Conservation (phyloP, 2,888 invertebrate genomes). For the Ormyrus nitidulus region DNA sequence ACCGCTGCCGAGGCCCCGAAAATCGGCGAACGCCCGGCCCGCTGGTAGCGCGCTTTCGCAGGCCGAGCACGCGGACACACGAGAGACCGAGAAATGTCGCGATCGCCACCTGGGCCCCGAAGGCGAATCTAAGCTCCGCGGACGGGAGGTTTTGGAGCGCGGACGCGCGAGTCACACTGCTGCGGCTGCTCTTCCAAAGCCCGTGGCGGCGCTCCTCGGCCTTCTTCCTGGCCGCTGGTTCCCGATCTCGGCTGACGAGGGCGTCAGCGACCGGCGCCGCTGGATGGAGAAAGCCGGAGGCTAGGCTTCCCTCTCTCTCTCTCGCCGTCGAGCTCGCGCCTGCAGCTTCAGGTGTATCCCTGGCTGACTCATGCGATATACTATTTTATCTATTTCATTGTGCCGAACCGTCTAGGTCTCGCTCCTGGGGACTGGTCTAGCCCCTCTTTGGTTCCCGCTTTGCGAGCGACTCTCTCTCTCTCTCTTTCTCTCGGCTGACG, state of each 20-base stretch:
- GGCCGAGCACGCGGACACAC: neutral
- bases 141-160: no score
- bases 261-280: constrained; percentile 58
- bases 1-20: neutral
- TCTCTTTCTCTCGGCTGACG: neutral
- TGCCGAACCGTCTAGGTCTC: neutral
- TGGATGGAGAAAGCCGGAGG: no score
- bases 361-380: constrained; percentile 23
- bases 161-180: neutral
- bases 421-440: neutral
- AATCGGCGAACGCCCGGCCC: no score
- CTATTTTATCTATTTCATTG: constrained; percentile 42
- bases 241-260: constrained; percentile 59
- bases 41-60: no score
- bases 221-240: constrained; percentile 28
- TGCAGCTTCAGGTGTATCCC: constrained; percentile 25
- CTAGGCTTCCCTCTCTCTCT: constrained; percentile 9
- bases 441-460: no score
- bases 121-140: neutral
- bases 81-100: no score
- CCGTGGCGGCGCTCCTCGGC: no score
- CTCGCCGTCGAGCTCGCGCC: no score
- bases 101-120: no score
- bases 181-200: no score
- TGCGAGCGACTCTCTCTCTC: neutral